phyloP scores from a whole-genome alignment of 2,888 invertebrate genomes.

The Nebria brevicollis region DNA sequence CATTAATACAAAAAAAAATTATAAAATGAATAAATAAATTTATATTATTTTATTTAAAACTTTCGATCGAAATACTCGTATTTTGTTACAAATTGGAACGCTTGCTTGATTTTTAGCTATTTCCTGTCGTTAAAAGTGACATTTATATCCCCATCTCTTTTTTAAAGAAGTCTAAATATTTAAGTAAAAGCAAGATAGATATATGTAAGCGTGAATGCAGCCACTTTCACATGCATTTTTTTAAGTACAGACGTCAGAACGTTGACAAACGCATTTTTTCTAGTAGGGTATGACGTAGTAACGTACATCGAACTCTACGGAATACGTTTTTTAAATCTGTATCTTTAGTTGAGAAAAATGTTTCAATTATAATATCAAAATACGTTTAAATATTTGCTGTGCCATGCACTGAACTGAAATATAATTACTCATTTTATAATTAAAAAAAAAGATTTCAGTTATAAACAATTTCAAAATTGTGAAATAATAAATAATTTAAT shows the following conservation, averaged over 20 bases:
- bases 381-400: too few relatives aligned
- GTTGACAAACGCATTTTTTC: constrained; percentile 31
- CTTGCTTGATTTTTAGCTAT: constrained; percentile 10
- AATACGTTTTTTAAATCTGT: too few relatives aligned
- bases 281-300: constrained; percentile 22
- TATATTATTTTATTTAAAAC: constrained; percentile 1
- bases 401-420: neutral
- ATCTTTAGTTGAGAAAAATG: too few relatives aligned
- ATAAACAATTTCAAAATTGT: neutral
- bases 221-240: constrained; percentile 37
- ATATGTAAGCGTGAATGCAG: neutral
- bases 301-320: neutral
- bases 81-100: neutral
- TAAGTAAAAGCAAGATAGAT: neutral
- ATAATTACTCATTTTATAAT: neutral
- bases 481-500: neutral
- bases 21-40: too few relatives aligned
- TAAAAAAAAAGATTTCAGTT: too few relatives aligned
- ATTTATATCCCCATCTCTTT: neutral
- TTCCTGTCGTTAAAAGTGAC: constrained; percentile 1
- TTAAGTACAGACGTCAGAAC: constrained; percentile 27
- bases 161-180: neutral
- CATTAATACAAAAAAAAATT: too few relatives aligned
- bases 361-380: too few relatives aligned
- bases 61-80: neutral